Base-by-base conservation (phyloP, 2,113 vertebrate species). In the Thamnaconus septentrionalis region DNA sequence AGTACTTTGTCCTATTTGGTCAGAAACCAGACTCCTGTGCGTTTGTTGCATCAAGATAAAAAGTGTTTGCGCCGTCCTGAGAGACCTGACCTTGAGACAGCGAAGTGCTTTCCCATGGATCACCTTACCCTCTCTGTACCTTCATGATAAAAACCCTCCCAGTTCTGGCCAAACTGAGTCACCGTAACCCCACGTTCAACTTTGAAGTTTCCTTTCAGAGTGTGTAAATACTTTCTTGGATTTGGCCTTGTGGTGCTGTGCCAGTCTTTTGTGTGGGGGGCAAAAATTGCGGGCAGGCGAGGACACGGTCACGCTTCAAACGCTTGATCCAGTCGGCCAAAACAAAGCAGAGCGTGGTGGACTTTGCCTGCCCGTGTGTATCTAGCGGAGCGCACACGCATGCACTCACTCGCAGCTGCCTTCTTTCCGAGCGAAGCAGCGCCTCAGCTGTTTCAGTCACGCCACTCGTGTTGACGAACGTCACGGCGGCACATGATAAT, bases 21-120 rank as follows among this genome's bases (percentile, higher is more conserved):
- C 41, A 18, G 56, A 76, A 78, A 67, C 52, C 44, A 68, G 66
- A 59, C 41, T 39, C 31, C 8, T 0, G 4, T 47, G 7, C 53
- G 45, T 69, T 73, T 57, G 56, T 48, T 47, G 10, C 54, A 63
- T 6, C 11, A 18, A 54, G 41, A 81, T 63, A 78, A 81, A 81
- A 73, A 62, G 61, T 58, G 55, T 41, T 3, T 12, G 11, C 11
- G 0, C 0, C 41, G 8, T 70, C 64, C 67, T 43, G 5, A 48
- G 77, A 66, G 66, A 76, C 66, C 39, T 18, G 7, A 46, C 12
- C 66, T 43, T 62, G 6, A 73, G 54, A 3, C 53, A 59, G 5
- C 53, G 9, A 7, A 53, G 8, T 8, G 48, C 56, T 73, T 86
- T 88, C 81, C 64, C 82, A 79, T 55, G 75, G 77, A 70, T 89